These are phyloP conservation scores for Allobates femoralis DNA, from an alignment of 2,797 vertebrate species.

Conservation along the genomic window DNA sequence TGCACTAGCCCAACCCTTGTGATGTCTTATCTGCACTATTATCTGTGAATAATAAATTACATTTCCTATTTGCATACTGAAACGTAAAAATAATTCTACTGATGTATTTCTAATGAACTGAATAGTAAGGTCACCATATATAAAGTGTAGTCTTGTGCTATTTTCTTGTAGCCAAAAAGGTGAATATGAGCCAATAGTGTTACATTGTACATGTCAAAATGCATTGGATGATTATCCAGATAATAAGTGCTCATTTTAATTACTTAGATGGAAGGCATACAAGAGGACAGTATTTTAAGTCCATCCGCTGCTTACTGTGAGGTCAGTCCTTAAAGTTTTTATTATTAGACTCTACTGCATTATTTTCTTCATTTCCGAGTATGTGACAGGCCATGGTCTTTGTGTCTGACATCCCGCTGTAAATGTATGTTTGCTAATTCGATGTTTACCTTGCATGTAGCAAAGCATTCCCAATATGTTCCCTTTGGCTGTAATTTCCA, in stretches of 20 bases:
- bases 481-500: constrained; percentile 27
- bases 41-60: neutral
- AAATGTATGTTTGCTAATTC: constrained; percentile 30
- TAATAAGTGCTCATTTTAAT: constrained; percentile 99
- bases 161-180: constrained; percentile 14
- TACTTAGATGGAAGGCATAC: constrained; percentile 99
- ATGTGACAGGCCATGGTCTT: constrained; percentile 67
- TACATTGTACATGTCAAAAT: constrained; percentile 83
- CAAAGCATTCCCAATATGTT: constrained; percentile 31
- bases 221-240: constrained; percentile 92
- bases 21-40: neutral
- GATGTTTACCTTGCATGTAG: constrained; percentile 55
- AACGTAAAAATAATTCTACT: neutral
- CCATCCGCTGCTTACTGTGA: constrained; percentile 99
- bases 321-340: constrained; percentile 99
- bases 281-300: constrained; percentile 99
- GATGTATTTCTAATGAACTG: neutral
- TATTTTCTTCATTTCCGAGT: constrained; percentile 84
- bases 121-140: constrained; percentile 10
- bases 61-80: neutral
- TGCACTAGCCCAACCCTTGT: constrained; percentile 11
- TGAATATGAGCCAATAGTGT: constrained; percentile 78
- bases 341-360: constrained; percentile 90
- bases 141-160: constrained; percentile 9
- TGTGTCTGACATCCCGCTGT: constrained; percentile 58